phyloP scores from a whole-genome alignment of 2,113 vertebrate genomes.

The Oncorhynchus clarkii region DNA sequence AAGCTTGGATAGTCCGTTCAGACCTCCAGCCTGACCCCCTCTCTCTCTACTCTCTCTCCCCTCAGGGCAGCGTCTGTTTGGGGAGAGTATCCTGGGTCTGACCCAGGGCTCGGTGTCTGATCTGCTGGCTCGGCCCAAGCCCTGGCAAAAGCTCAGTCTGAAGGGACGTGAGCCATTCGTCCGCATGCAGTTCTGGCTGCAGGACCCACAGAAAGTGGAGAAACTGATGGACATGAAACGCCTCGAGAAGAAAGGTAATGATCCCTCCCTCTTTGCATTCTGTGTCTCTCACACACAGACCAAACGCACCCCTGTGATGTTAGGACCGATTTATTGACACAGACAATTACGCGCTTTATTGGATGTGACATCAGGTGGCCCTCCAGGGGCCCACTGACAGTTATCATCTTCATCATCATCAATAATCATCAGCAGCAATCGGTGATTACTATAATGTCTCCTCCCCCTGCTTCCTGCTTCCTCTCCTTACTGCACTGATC shows the following conservation, averaged over 20 bases:
- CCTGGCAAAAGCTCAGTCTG: slow-evolving; percentile 96
- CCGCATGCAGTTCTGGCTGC: slow-evolving; percentile 85
- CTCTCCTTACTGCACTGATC: too few relatives aligned
- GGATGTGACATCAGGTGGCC: slow-evolving; percentile 69
- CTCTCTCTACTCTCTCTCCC: background rate
- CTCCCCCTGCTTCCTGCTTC: too few relatives aligned
- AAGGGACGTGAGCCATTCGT: slow-evolving; percentile 80
- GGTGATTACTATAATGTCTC: too few relatives aligned
- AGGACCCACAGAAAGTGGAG: slow-evolving; percentile 94
- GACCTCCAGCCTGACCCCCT: background rate
- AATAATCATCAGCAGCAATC: background rate
- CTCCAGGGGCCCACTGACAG: slow-evolving; percentile 69
- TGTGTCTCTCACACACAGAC: background rate
- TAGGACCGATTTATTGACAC: slow-evolving; percentile 65
- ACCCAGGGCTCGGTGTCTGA: slow-evolving; percentile 98
- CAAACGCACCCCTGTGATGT: slow-evolving; percentile 59
- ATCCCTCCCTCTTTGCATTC: too few relatives aligned
- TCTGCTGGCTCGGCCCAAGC: slow-evolving; percentile 94
- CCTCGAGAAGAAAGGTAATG: slow-evolving; percentile 92
- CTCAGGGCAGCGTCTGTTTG: slow-evolving; percentile 95
- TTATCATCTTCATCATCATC: slow-evolving; percentile 70
- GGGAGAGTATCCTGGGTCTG: slow-evolving; percentile 94
- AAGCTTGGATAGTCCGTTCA: too few relatives aligned
- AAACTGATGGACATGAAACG: slow-evolving; percentile 97
- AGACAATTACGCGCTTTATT: slow-evolving; percentile 64